Percentiles rank a stretch among this genome's conserved stretches.
Evolutionary conservation across 2,797 vertebrate genomes (phyloP).

Genomic region (Paedocypris micromegethes): DNA sequence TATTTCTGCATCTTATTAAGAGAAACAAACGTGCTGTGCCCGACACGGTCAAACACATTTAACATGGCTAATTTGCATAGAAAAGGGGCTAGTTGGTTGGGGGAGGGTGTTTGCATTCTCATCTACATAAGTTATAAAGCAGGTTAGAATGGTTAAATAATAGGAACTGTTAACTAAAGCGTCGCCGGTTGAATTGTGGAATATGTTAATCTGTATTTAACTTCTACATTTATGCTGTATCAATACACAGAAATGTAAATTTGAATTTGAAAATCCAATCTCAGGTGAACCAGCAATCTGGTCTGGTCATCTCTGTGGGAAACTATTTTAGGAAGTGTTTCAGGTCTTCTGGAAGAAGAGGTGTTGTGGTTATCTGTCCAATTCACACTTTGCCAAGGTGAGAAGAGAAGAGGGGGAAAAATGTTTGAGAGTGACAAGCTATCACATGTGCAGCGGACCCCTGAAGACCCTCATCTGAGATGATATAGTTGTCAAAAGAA

Average conservation of each 20-base stretch:
- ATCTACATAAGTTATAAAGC: neutral
- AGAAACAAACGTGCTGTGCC: conserved; percentile 29
- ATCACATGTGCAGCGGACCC: conserved; percentile 31
- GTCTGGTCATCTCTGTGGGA: conserved; percentile 25
- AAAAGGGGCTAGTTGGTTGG: conserved; percentile 1
- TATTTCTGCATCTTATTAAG: conserved; percentile 29
- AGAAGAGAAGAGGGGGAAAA: conserved; percentile 44
- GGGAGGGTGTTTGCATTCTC: conserved; percentile 9
- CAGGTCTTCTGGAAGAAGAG: conserved; percentile 33
- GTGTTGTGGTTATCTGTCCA: conserved; percentile 48
- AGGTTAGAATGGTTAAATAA: neutral
- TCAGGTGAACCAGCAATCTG: conserved; percentile 8
- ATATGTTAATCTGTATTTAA: neutral
- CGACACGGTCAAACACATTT: conserved; percentile 22
- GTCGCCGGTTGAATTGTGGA: neutral
- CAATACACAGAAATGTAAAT: neutral
- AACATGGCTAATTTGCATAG: conserved; percentile 17
- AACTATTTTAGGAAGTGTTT: conserved; percentile 34
- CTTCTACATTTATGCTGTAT: neutral
- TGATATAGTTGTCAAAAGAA: conserved; percentile 23
- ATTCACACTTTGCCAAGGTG: conserved; percentile 58
- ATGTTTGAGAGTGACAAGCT: conserved; percentile 43
- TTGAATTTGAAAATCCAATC: neutral
- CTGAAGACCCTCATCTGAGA: conserved; percentile 31
- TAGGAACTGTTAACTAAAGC: neutral